Evolutionary conservation across 2,888 invertebrate species (phyloP).

Genomic region (Drosophila peninsularis): DNA sequence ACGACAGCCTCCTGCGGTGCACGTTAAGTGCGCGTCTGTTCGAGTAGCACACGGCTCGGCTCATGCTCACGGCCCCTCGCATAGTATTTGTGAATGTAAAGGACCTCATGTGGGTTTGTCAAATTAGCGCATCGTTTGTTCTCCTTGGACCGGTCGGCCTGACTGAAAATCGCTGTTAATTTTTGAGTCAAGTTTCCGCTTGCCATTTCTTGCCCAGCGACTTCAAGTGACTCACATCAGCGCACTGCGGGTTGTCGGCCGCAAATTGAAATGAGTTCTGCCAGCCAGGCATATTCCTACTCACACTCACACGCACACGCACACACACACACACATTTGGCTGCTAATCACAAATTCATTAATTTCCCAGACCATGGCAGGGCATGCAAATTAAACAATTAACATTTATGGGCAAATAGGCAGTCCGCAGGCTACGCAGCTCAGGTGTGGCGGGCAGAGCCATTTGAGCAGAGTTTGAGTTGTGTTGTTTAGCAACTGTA

Average conservation of each 20-base stretch:
- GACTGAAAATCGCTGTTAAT: conserved; percentile 60
- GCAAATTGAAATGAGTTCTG: conserved; percentile 51
- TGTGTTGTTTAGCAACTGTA: background rate
- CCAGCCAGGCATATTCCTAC: conserved; percentile 29
- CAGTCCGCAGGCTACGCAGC: background rate
- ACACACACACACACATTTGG: background rate
- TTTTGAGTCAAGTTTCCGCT: conserved; percentile 58
- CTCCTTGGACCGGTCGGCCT: conserved; percentile 2
- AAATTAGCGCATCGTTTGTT: conserved; percentile 81
- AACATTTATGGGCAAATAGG: conserved; percentile 31
- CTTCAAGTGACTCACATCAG: conserved; percentile 48
- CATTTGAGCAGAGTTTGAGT: background rate
- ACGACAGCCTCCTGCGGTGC: conserved; percentile 74
- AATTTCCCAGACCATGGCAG: conserved; percentile 29
- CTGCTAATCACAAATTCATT: conserved; percentile 56
- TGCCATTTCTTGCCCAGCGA: conserved; percentile 51
- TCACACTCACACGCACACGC: background rate
- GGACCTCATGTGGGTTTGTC: conserved; percentile 81
- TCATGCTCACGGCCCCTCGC: conserved; percentile 1
- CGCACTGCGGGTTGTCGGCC: conserved; percentile 22
- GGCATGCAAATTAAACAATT: conserved; percentile 68
- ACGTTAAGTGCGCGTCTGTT: conserved; percentile 57
- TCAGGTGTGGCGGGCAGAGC: background rate
- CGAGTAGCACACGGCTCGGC: conserved; percentile 13
- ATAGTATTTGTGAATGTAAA: conserved; percentile 37